phyloP scores from a whole-genome alignment of 2,113 vertebrate genomes.

The Bos taurus region ARS-UCD2.0 NC_037347.1:46658501-46659000 shows the following conservation, averaged over 20 bases:
- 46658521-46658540: neutral
- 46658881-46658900: neutral
- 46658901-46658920: neutral
- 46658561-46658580: neutral
- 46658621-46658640: neutral
- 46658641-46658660: accelerated
- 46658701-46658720: neutral
- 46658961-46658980: neutral
- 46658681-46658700: neutral
- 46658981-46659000: neutral
- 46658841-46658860: neutral
- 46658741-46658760: neutral
- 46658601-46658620: neutral
- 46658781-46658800: neutral
- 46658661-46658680: neutral
- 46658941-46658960: accelerated
- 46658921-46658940: neutral
- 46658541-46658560: neutral
- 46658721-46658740: neutral
- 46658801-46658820: neutral
- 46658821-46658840: neutral
- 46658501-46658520: accelerated
- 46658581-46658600: neutral
- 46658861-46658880: neutral
- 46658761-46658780: neutral